Percentiles rank a stretch among this genome's conserved stretches.
phyloP scores from a whole-genome alignment of 2,797 vertebrate species.

The Brotula barbata region DNA sequence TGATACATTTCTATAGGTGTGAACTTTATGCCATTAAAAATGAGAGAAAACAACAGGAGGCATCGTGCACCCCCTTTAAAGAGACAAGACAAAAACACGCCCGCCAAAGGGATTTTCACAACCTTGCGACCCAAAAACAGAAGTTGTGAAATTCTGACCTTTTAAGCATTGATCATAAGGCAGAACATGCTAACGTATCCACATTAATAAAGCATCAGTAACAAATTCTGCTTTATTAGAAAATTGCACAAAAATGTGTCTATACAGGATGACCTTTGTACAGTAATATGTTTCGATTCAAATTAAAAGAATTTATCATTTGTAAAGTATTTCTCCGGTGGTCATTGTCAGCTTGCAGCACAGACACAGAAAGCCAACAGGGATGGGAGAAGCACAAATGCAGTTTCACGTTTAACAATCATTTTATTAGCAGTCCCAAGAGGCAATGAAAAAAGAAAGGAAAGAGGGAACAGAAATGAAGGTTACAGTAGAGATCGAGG shows the following conservation, averaged over 20 bases:
- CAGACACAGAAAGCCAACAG: slow-evolving; percentile 9
- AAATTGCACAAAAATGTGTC: neutral
- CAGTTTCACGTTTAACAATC: slow-evolving; percentile 67
- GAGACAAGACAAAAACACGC: too few relatives aligned
- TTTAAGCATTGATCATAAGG: too few relatives aligned
- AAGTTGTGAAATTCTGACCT: too few relatives aligned
- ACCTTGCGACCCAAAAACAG: too few relatives aligned
- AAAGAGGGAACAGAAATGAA: slow-evolving; percentile 50
- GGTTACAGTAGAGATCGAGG: slow-evolving; percentile 60
- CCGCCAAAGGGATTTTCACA: too few relatives aligned
- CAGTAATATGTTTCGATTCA: neutral
- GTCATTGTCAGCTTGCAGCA: neutral
- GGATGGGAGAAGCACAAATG: too few relatives aligned
- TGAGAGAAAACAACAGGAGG: too few relatives aligned
- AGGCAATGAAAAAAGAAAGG: slow-evolving; percentile 67
- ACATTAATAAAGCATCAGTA: too few relatives aligned
- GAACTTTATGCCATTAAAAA: too few relatives aligned
- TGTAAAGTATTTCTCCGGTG: neutral
- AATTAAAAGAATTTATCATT: neutral
- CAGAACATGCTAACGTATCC: too few relatives aligned
- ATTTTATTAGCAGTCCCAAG: slow-evolving; percentile 80
- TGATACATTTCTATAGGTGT: too few relatives aligned
- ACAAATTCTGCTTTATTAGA: neutral
- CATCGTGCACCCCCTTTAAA: too few relatives aligned
- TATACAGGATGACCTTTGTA: neutral